phyloP scores from a whole-genome alignment of 2,113 vertebrate genomes.

The Poeciliopsis occidentalis region DNA sequence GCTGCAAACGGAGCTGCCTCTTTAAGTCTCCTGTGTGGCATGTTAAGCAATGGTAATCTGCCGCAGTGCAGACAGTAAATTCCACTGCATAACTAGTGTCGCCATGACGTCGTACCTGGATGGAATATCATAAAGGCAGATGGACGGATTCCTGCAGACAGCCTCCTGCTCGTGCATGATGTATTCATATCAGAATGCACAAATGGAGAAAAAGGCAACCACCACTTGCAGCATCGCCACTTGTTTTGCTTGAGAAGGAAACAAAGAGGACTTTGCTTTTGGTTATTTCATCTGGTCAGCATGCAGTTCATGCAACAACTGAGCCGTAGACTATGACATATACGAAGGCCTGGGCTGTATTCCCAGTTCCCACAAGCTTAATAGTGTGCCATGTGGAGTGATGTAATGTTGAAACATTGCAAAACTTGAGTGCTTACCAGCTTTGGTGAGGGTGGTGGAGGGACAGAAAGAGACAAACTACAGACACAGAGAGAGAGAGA shows the following conservation, averaged over 20 bases:
- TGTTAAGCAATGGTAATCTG: slow-evolving; percentile 82
- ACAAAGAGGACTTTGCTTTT: slow-evolving; percentile 46
- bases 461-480: slow-evolving; percentile 48
- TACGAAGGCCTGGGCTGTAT: slow-evolving; percentile 69
- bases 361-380: slow-evolving; percentile 74
- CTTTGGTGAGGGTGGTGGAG: slow-evolving; percentile 55
- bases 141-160: slow-evolving; percentile 39
- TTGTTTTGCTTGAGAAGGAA: slow-evolving; percentile 28
- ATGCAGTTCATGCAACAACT: slow-evolving; percentile 73
- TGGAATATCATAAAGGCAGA: slow-evolving; percentile 67
- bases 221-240: slow-evolving; percentile 31
- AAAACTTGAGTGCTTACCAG: slow-evolving; percentile 71
- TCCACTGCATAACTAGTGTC: slow-evolving; percentile 76
- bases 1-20: slow-evolving; percentile 69
- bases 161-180: slow-evolving; percentile 45
- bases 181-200: slow-evolving; percentile 45
- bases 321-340: slow-evolving; percentile 67
- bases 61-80: slow-evolving; percentile 81
- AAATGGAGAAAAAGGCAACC: slow-evolving; percentile 54
- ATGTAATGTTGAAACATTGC: slow-evolving; percentile 81
- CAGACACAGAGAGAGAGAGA: slow-evolving; percentile 49
- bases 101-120: slow-evolving; percentile 73
- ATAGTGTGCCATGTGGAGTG: slow-evolving; percentile 77
- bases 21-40: slow-evolving; percentile 75
- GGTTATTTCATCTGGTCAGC: slow-evolving; percentile 68